Percentiles rank a stretch among this genome's conserved stretches.
phyloP scores from a whole-genome alignment of 1,140 invertebrate species.

The Drosophila melanica region DNA sequence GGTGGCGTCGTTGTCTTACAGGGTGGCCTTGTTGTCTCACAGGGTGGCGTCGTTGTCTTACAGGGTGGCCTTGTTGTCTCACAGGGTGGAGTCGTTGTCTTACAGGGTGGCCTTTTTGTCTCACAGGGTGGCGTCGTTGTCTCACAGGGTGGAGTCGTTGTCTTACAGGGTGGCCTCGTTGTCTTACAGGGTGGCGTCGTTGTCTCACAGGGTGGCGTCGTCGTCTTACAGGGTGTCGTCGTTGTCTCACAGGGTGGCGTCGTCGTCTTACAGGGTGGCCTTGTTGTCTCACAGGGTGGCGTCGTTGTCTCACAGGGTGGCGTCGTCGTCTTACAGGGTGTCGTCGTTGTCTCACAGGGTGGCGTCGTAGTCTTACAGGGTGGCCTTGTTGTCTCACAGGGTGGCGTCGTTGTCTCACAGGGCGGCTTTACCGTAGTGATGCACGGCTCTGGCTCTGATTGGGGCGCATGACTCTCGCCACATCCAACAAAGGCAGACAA shows the following conservation, averaged over 20 bases:
- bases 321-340: not conserved
- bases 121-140: not conserved
- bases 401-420: slow-evolving; percentile 1
- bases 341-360: slow-evolving; percentile 2
- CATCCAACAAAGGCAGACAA: slow-evolving; percentile 30
- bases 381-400: no score
- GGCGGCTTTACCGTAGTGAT: slow-evolving; percentile 4
- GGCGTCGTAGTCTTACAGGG: slow-evolving; percentile 4
- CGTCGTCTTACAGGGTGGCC: slow-evolving; percentile 12
- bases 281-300: not conserved
- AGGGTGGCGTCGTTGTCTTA: slow-evolving; percentile 4
- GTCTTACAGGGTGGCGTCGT: slow-evolving; percentile 16
- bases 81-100: not conserved
- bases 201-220: slow-evolving; percentile 10
- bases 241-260: slow-evolving; percentile 13
- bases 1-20: slow-evolving; percentile 12
- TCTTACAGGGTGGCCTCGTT: slow-evolving; percentile 9
- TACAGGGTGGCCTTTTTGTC: not conserved
- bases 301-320: slow-evolving; percentile 7
- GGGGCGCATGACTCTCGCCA: slow-evolving; percentile 5
- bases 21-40: slow-evolving; percentile 1
- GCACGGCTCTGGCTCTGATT: not conserved
- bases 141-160: not conserved
- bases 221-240: slow-evolving; percentile 5
- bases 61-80: not conserved